Evolutionary conservation across 2,888 invertebrate species (phyloP), one percentile per base, ranked within the genome.

Genomic region (Patella ulyssiponensis): DNA sequence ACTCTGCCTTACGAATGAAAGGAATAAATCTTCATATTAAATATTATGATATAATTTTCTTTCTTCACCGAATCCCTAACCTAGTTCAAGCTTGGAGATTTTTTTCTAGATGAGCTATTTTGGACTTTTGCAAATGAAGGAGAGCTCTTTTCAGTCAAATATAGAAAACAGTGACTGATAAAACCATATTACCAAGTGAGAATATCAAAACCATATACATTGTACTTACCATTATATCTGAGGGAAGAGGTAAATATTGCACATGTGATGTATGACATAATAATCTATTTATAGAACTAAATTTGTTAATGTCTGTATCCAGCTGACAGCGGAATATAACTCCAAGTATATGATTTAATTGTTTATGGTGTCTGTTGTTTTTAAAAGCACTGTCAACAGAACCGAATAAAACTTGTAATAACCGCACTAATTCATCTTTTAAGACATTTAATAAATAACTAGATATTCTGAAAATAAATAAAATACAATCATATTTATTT

Each of bases 331-430:
- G 20, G 20, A 86, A 85, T 14, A 87, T 81, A 73, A 87, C 83
- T 23, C 87, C 81, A 71, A 95, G 95, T 82, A 95, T 93, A 86
- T 94, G 93, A 91, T 96, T 95, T 73, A 96, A 89, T 81, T 94
- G 93, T 64, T 92, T 91, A 76, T 92, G 92, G 87, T 94, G 93
- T 87, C 93, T 93, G 53, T 52, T 27, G 44, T 87, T 85, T 15
- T 87, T 90, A 85, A 94, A 94, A 86, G 94, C 94, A 78, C 92
- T 92, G 27, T 87, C 85, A 51, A 90, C 75, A 54, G 89, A 88
- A 33, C 87, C 87, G 80, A 85, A 87, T 74, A 87, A 83, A 69
- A 88, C 79, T 69, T 85, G 84, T 2, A 89, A 78, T 72, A 89
- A 75, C 56, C 88, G 83, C 64, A 87, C 82, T 23, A 88, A 78